Base-by-base conservation (phyloP, 2,797 vertebrate species). In the Platalea minor region DNA sequence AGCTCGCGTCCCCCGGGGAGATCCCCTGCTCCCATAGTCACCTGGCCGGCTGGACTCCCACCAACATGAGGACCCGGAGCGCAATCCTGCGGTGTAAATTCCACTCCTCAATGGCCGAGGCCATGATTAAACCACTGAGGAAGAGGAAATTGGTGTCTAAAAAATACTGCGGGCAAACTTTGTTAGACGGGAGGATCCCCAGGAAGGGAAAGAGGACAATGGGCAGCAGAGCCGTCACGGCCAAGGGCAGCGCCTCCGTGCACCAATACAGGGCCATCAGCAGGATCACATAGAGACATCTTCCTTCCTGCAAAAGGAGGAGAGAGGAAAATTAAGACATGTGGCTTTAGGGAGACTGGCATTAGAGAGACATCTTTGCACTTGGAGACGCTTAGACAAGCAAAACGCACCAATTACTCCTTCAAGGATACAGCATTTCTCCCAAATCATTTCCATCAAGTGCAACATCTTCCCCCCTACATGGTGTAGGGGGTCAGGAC, bases 131-230 rank as follows among this genome's bases (percentile, higher is more conserved):
- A 3, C 99, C 99, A 13, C 99, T 99, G 91, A 99, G 98, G 88
- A 99, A 99, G 64, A 99, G 99, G 93, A 99, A 99, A 94, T 99
- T 99, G 94, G 99, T 99, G 95, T 99, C 99, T 45, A 99, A 97
- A 95, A 99, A 99, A 97, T 99, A 99, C 54, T 99, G 99, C 7
- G 99, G 98, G 91, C 99, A 99, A 93, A 99, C 98, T 78, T 97
- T 98, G 96, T 97, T 98, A 94, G 99, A 99, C 4, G 99, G 98
- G 74, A 99, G 98, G 93, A 99, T 97, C 26, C 99, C 99, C 97
- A 99, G 84, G 64, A 99, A 99, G 33, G 99, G 99, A 81, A 99
- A 99, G 78, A 99, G 98, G 96, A 99, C 98, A 59, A 99, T 98
- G 11, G 99, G 99, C 72, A 99, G 98, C 97, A 99, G 98, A 12